Evolutionary conservation across 2,797 vertebrate genomes (phyloP), one percentile per base, ranked within the genome.

Genomic region (Rhinichthys osculus): DNA sequence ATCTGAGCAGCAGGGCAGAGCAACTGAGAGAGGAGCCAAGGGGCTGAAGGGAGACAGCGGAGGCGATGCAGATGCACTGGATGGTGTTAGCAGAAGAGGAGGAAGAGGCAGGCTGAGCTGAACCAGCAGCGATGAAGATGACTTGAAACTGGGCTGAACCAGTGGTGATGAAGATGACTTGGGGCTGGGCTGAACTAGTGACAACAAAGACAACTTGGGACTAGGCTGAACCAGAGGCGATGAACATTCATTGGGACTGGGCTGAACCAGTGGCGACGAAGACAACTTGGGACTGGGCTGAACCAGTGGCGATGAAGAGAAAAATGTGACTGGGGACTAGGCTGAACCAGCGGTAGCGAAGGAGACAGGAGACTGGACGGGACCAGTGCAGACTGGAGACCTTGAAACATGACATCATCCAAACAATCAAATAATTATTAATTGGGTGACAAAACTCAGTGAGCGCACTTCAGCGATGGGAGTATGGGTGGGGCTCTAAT

Each of bases 101-200:
- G 10, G 57, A n/a, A 62, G 21, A 9, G 54, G 54, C 21, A 23
- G 21, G 8, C 54, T 59, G 10, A n/a, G n/a, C 59, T 64, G 0
- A 27, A 27, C 9, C 54, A 59, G 57, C 0, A 9, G 8, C 0
- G 3, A 11, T 59, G 9, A 10, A 59, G 8, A 0, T 0, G 11
- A 13, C 44, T 44, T 13, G 11, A 13, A 1, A 44, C 44, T 44
- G 42, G 11, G 3, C 44, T 13, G 44, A 44, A 13, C 44, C 44
- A 44, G 44, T 1, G 3, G 44, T 0, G 2, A 44, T 44, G 11
- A 44, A 44, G 11, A 0, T 0, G 3, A 44, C 44, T 44, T 44
- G 44, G 3, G 3, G 0, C 44, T 44, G 44, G 44, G 11, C 44
- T 13, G 44, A 44, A 44, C 11, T 3, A 44, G 42, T 11, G 42